Evolutionary conservation across 2,888 invertebrate genomes (phyloP), one percentile per base, ranked within the genome.

Genomic region (Dermolepida albohirtum): DNA sequence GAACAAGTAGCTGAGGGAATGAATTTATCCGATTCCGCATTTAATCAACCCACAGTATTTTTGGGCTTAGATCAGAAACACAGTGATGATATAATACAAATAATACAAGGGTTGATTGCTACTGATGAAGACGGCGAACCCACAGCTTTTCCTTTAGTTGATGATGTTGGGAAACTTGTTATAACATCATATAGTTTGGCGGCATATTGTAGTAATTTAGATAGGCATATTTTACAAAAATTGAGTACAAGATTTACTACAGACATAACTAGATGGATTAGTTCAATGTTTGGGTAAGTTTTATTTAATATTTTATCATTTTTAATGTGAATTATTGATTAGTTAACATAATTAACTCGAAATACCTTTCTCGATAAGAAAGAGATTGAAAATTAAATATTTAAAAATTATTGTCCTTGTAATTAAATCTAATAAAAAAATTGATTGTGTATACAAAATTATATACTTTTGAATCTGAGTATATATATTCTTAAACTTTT

Each of bases 181-280:
- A 88, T 96, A 64, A 87, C 95, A 17, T 91, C 95, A n/a, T 96
- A 96, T 81, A 93, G 94, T 79, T 88, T 97, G 73, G 91, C 93
- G 4, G 95, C 96, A 0, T 92, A 94, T 79, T 90, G 95, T 71
- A 91, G 93, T n/a, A 90, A 93, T 63, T 82, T 97, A 71, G 94
- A 95, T 71, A 86, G 92, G 49, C 86, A 87, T 72, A 92, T 94
- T 81, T 87, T 96, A 64, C 90, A 93, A 66, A 89, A 92, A 75
- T 86, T 97, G 16, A 92, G 94, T 47, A 89, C 91, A 44, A 90
- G 93, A 76, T 89, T 97, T 73, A 91, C 93, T 0, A 90, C 91
- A 34, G 96, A 96, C 79, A 93, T 94, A 0, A 93, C 94, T 4
- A 85, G 93, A 73, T 96, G 96, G 96, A 86, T 96, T 77, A 89